Conservation (phyloP, 2,888 invertebrate genomes). For the Scaptomyza polygonia region DNA sequence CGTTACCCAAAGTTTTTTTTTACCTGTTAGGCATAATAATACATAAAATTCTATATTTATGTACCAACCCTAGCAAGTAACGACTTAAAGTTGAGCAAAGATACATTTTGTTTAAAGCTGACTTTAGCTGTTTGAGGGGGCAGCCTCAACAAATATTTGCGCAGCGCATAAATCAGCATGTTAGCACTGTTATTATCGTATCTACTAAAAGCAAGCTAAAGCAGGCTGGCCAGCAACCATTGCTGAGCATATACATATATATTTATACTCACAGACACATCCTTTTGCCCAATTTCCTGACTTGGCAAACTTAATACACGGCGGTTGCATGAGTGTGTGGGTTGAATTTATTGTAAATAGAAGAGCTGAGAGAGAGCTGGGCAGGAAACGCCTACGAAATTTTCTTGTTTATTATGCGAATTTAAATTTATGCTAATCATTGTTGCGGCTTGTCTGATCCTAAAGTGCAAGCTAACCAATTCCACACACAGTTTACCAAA, state of each 20-base stretch:
- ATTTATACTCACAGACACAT: conserved; percentile 37
- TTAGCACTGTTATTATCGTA: conserved; percentile 67
- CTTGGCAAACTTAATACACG: conserved; percentile 41
- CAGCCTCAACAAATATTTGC: conserved; percentile 61
- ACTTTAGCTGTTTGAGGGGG: conserved; percentile 15
- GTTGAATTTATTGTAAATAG: conserved; percentile 41
- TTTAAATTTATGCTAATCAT: conserved; percentile 76
- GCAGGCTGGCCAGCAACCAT: conserved; percentile 2
- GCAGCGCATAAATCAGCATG: conserved; percentile 70
- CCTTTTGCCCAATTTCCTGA: conserved; percentile 54
- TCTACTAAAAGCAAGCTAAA: conserved; percentile 36
- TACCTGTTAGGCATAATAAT: too few relatives aligned
- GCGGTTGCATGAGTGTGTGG: not conserved
- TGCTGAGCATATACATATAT: conserved; percentile 21
- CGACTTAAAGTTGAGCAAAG: conserved; percentile 40
- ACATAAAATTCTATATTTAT: not conserved
- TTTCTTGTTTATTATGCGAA: conserved; percentile 66
- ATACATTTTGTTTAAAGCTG: conserved; percentile 38
- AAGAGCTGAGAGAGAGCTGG: conserved; percentile 20
- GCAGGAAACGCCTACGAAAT: conserved; percentile 47
- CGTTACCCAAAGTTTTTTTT: not conserved
- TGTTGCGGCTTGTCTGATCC: conserved; percentile 45
- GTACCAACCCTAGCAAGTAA: not conserved
- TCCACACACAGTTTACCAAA: conserved; percentile 16
- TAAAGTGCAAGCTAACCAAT: conserved; percentile 26